Conservation (phyloP, 1,140 invertebrate species). For the Chymomyza costata region DNA sequence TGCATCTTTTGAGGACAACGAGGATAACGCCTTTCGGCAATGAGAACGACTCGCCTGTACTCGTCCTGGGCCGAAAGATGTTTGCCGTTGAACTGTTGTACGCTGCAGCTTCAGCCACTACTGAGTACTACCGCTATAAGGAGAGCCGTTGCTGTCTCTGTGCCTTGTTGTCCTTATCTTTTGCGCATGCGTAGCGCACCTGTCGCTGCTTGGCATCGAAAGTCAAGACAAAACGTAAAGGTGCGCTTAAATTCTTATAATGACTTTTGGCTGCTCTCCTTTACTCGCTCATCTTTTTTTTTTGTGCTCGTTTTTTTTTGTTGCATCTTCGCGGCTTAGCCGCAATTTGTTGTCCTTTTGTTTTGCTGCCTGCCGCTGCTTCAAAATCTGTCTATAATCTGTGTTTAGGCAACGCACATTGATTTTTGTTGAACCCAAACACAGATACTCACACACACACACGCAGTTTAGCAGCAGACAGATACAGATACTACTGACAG, state of each 20-base stretch:
- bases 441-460: conserved; percentile 15
- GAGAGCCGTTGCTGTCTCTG: conserved; percentile 8
- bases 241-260: conserved; percentile 73
- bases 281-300: conserved; percentile 25
- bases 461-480: no score
- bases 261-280: conserved; percentile 44
- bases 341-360: conserved; percentile 45
- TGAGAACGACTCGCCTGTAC: neutral
- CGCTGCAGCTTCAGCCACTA: no score
- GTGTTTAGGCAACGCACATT: conserved; percentile 54
- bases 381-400: conserved; percentile 72
- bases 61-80: no score
- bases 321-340: conserved; percentile 31
- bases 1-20: neutral
- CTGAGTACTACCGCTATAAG: conserved; percentile 23
- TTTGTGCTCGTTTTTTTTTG: conserved; percentile 15
- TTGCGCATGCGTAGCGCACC: conserved; percentile 57
- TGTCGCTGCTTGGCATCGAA: conserved; percentile 33
- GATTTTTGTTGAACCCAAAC: conserved; percentile 28
- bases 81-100: no score
- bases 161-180: conserved; percentile 8
- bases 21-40: conserved; percentile 29
- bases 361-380: conserved; percentile 36
- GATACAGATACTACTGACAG: no score
- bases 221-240: conserved; percentile 56